Percentiles rank a stretch among this genome's conserved stretches.
Conservation (phyloP, 2,797 vertebrate genomes). For the Fundulus diaphanus region DNA sequence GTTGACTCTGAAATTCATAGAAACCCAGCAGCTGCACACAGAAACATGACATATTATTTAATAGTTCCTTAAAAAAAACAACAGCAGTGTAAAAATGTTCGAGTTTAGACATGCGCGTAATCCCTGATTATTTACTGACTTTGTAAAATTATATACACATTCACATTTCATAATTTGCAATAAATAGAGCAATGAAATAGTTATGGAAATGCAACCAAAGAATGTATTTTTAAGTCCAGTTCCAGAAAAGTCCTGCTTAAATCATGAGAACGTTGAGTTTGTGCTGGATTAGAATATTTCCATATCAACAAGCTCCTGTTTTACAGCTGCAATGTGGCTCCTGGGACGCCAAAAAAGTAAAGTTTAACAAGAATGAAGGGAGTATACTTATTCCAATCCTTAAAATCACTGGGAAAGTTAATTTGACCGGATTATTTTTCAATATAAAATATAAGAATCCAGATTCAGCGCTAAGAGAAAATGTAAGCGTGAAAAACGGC, state of each 20-base stretch:
- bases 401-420: background rate
- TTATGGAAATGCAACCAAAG: background rate
- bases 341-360: too few relatives aligned
- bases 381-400: background rate
- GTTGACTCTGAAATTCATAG: background rate
- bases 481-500: background rate
- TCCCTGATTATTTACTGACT: slow-evolving; percentile 7
- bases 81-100: background rate
- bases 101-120: background rate
- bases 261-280: background rate
- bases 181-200: slow-evolving; percentile 1
- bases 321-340: background rate
- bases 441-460: background rate
- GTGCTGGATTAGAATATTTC: background rate
- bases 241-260: background rate
- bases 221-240: too few relatives aligned
- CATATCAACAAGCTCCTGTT: background rate
- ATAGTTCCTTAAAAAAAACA: background rate
- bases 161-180: background rate
- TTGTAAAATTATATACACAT: background rate
- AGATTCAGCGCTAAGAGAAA: background rate
- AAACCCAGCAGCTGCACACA: background rate
- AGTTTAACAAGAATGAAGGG: background rate
- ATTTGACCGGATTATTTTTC: background rate
- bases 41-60: background rate